Evolutionary conservation across 2,888 invertebrate species (phyloP), one percentile per base, ranked within the genome.

Genomic region (Drosophila robusta): DNA sequence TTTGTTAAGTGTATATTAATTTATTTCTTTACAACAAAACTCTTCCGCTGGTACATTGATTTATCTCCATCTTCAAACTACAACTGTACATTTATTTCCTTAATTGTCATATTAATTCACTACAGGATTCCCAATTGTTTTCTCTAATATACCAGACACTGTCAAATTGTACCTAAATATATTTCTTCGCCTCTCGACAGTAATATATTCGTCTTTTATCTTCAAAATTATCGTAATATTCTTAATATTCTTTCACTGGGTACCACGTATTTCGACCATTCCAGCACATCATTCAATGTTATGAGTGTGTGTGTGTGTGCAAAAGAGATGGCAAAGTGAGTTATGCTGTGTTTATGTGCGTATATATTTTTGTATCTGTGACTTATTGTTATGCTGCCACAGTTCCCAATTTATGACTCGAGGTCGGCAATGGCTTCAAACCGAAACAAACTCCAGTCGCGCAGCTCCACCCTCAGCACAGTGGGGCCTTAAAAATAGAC

Each of bases 371-470:
- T 57, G 75, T 70, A 44, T 67, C 75, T 77, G 64, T 78, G 78
- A 86, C 84, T 87, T 88, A 89, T 87, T 88, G 89, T 87, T 89
- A 88, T 89, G 85, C 86, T 75, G 82, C 73, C 78, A 84, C 80
- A 81, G 87, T 75, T 68, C 76, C 71, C 78, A 89, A 88, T 87
- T 87, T 89, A 87, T 89, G 87, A 82, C 78, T 76, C 68, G 75
- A 76, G 81, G 75, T 84, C 78, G 84, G 55, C 38, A 60, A 61
- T 55, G 64, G 74, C 39, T 49, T 42, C 79, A 57, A 72, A 49
- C 50, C 58, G 41, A 46, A 49, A 45, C 57, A 45, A 54, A 63
- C 66, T 51, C 54, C 52, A 60, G 24, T 56, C 54, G 36, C 46
- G 41, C 60, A 54, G 39, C 44, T 47, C 42, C 47, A 16, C 24